Percentiles rank a stretch among this genome's conserved stretches.
Evolutionary conservation across 2,888 invertebrate species (phyloP).

Genomic region (Tineola bisselliella): DNA sequence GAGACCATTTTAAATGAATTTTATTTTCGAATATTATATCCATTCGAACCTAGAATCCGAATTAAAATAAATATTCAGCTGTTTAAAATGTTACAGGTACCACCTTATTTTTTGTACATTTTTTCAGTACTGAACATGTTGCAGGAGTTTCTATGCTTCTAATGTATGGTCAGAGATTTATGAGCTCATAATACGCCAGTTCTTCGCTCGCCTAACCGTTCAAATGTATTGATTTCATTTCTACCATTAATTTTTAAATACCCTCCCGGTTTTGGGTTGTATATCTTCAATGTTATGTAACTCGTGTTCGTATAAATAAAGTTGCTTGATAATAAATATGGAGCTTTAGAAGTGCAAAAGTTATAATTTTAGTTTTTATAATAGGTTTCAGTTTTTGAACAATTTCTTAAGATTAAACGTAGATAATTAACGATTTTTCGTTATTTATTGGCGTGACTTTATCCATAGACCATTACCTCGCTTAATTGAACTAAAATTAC

Average conservation of each 20-base stretch:
- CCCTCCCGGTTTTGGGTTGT: slow-evolving; percentile 15
- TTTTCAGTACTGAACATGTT: no score
- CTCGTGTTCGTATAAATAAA: background rate
- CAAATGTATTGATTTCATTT: slow-evolving; percentile 57
- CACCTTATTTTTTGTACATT: no score
- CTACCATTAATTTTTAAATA: slow-evolving; percentile 50
- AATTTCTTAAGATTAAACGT: no score
- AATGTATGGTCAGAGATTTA: slow-evolving; percentile 56
- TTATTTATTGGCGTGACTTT: background rate
- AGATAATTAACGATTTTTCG: no score
- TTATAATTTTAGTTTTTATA: no score
- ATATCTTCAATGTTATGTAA: background rate
- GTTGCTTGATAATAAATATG: no score
- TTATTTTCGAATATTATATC: no score
- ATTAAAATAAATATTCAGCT: no score
- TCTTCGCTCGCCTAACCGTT: slow-evolving; percentile 45
- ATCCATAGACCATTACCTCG: background rate
- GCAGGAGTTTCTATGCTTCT: slow-evolving; percentile 16
- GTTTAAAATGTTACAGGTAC: no score
- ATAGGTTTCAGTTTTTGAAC: no score
- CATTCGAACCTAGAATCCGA: no score
- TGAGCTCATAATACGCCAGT: slow-evolving; percentile 53
- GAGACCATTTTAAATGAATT: background rate
- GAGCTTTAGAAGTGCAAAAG: no score
- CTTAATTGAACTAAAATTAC: background rate